These are phyloP conservation scores for Dermolepida albohirtum DNA, from an alignment of 2,888 invertebrate genomes.

Conservation along the genomic window DNA sequence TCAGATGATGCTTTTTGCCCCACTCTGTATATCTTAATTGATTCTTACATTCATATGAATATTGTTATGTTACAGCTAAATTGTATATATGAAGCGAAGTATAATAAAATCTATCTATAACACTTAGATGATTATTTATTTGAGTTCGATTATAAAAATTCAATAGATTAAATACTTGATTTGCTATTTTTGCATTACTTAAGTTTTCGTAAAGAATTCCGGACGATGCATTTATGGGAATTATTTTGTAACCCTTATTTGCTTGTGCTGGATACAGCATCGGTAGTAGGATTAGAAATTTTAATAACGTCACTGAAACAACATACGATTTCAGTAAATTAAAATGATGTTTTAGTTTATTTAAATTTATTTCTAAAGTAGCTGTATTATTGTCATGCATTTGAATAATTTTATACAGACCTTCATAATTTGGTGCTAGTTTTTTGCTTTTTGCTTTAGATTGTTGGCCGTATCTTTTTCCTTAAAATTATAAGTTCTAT, in stretches of 20 bases:
- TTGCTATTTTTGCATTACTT: slow-evolving; percentile 8
- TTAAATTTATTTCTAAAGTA: slow-evolving; percentile 33
- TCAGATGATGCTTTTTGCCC: too few species aligned
- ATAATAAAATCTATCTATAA: slow-evolving; percentile 4
- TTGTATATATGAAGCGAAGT: slow-evolving; percentile 8
- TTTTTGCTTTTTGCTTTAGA: slow-evolving; percentile 39
- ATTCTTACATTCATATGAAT: slow-evolving; percentile 17
- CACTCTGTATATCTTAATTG: slow-evolving; percentile 21
- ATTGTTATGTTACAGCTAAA: background rate
- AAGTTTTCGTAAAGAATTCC: slow-evolving; percentile 22
- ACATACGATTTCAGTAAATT: slow-evolving; percentile 40
- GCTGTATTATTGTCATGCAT: slow-evolving; percentile 38
- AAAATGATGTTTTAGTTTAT: slow-evolving; percentile 36
- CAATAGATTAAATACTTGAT: slow-evolving; percentile 4
- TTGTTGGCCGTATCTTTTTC: slow-evolving; percentile 33
- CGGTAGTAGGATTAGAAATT: background rate
- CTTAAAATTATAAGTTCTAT: slow-evolving; percentile 30
- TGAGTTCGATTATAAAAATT: slow-evolving; percentile 12
- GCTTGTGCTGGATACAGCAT: background rate
- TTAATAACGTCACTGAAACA: slow-evolving; percentile 17
- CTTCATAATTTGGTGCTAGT: slow-evolving; percentile 35
- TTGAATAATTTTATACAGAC: slow-evolving; percentile 42
- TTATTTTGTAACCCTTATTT: background rate
- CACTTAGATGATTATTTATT: background rate
- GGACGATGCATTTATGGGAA: background rate